Conservation (phyloP, 1,140 invertebrate species). For the Drosophila aff. region DNA sequence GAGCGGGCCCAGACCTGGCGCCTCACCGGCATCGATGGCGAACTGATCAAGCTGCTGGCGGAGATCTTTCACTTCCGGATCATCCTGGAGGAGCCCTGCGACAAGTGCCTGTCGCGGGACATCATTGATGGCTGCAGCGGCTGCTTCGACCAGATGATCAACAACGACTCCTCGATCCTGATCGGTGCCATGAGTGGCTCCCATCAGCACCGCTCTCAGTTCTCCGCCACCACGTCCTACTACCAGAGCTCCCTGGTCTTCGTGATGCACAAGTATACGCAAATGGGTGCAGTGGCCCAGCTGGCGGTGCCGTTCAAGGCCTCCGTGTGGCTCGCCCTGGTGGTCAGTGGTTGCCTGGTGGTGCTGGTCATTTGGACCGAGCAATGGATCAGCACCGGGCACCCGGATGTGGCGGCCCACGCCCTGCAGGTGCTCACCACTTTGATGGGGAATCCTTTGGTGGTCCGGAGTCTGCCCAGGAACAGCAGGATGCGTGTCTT, state of each 20-base stretch:
- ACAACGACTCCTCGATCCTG: slow-evolving; percentile 38
- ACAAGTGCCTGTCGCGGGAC: slow-evolving; percentile 22
- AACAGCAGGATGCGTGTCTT: slow-evolving; percentile 6
- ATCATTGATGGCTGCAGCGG: slow-evolving; percentile 13
- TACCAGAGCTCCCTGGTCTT: slow-evolving; percentile 67
- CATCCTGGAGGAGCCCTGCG: slow-evolving; percentile 47
- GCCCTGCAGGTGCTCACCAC: slow-evolving; percentile 53
- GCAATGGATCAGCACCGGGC: background rate
- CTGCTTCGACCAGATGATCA: slow-evolving; percentile 51
- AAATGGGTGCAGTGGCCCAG: slow-evolving; percentile 48
- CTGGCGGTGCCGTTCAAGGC: slow-evolving; percentile 50
- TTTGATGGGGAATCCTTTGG: slow-evolving; percentile 58
- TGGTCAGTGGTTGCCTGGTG: slow-evolving; percentile 22
- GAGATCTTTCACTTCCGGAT: slow-evolving; percentile 52
- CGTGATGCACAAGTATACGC: slow-evolving; percentile 45
- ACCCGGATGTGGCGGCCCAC: slow-evolving; percentile 3
- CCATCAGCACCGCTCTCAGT: slow-evolving; percentile 41
- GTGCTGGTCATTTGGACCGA: slow-evolving; percentile 35
- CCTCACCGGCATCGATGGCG: slow-evolving; percentile 60
- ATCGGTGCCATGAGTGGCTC: slow-evolving; percentile 69
- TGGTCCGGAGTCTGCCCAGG: slow-evolving; percentile 2
- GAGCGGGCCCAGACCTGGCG: slow-evolving; percentile 40
- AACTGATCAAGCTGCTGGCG: slow-evolving; percentile 56
- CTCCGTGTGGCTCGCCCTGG: slow-evolving; percentile 43
- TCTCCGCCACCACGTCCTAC: slow-evolving; percentile 51